These are phyloP conservation scores for Orientallactaga sibirica DNA, from an alignment of 2,797 vertebrate genomes.

Conservation along the genomic window DNA sequence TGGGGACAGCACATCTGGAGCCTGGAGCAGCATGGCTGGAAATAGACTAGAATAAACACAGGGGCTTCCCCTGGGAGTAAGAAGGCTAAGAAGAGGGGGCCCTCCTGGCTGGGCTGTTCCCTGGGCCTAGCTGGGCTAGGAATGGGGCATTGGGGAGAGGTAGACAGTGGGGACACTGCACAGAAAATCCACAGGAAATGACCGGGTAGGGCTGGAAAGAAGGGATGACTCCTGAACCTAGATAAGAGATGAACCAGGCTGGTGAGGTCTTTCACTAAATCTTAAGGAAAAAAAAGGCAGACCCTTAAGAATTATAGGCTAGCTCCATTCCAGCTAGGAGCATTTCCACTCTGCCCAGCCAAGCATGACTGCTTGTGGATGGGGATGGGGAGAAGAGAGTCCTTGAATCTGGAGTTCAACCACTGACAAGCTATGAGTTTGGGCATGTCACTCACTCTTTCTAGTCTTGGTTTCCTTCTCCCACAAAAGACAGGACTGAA, in stretches of 20 bases:
- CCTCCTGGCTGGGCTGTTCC: neutral
- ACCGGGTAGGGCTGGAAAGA: neutral
- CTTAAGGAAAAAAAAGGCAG: neutral
- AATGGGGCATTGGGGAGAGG: neutral
- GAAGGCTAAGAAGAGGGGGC: neutral
- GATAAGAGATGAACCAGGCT: neutral
- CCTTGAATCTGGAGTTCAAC: neutral
- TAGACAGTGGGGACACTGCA: neutral
- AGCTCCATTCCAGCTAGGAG: neutral
- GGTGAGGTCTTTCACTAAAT: neutral
- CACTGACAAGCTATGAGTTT: neutral
- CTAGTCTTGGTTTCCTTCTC: neutral
- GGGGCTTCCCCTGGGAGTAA: constrained; percentile 39
- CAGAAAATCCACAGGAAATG: neutral
- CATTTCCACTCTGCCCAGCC: neutral
- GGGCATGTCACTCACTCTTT: neutral
- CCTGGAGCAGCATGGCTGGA: constrained; percentile 52
- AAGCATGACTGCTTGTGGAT: no score
- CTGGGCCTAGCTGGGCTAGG: neutral
- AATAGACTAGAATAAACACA: constrained; percentile 78
- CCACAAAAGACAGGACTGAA: neutral
- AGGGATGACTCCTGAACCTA: neutral
- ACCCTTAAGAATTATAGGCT: neutral
- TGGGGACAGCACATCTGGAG: constrained; percentile 75
- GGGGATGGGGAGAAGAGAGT: neutral